Conservation (phyloP, 2,113 vertebrate genomes). For the Lampris incognitus region DNA sequence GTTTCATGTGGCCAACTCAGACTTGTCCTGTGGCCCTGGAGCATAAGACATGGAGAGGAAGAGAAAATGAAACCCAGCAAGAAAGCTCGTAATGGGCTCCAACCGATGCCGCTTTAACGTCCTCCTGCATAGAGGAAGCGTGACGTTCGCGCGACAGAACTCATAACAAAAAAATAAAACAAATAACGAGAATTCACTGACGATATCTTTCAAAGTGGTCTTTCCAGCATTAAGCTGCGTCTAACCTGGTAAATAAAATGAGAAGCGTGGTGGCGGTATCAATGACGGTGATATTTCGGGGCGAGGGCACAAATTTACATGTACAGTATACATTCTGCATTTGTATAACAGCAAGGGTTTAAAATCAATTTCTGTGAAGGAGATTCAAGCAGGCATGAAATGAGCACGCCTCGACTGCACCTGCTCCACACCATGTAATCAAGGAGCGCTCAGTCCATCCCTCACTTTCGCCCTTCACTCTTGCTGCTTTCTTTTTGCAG, state of each 20-base stretch:
- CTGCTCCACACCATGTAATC: constrained; percentile 49
- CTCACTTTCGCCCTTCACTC: background rate
- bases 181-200: no score
- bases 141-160: background rate
- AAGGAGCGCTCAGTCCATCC: constrained; percentile 39
- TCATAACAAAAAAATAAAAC: no score
- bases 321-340: background rate
- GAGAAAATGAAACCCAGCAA: constrained; percentile 51
- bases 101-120: constrained; percentile 32
- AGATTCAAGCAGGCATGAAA: constrained; percentile 52
- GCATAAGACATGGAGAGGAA: constrained; percentile 41
- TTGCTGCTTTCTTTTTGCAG: constrained; percentile 14
- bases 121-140: background rate
- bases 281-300: no score
- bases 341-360: constrained; percentile 35
- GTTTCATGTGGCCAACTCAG: constrained; percentile 59
- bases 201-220: background rate
- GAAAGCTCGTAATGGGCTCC: constrained; percentile 36
- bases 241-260: constrained; percentile 30
- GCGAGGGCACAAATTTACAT: background rate
- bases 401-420: constrained; percentile 40
- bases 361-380: constrained; percentile 15
- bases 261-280: background rate
- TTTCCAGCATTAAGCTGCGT: constrained; percentile 1
- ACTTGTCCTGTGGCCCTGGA: constrained; percentile 51